Evolutionary conservation across 2,888 invertebrate genomes (phyloP).

Genomic region (Cataglyphis rosenhaueri): DNA sequence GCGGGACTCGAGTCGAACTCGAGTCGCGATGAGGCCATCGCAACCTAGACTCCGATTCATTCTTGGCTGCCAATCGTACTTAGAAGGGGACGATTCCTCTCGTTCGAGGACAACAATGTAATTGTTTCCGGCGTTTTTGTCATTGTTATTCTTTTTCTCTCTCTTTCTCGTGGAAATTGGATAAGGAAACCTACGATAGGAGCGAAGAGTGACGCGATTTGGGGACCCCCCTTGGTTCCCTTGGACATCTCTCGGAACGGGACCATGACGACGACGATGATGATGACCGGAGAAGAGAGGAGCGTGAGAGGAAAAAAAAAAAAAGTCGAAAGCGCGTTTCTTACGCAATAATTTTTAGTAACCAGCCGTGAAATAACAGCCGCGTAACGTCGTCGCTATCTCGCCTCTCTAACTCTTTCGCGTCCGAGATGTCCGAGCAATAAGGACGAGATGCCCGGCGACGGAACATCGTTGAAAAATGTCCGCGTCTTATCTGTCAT

Average conservation of each 20-base stretch:
- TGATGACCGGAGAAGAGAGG: background rate
- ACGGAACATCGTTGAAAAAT: background rate
- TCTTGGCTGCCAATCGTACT: slow-evolving; percentile 12
- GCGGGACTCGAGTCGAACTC: background rate
- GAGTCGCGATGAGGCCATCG: background rate
- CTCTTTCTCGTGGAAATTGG: background rate
- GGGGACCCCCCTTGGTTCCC: slow-evolving; percentile 62
- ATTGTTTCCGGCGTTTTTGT: background rate
- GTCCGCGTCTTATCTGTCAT: background rate
- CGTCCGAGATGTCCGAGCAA: slow-evolving; percentile 2
- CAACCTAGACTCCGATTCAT: slow-evolving; percentile 41
- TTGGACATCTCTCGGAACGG: slow-evolving; percentile 57
- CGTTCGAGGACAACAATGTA: background rate
- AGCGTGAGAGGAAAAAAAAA: slow-evolving; percentile 28
- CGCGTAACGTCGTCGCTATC: slow-evolving; percentile 1
- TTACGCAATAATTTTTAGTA: slow-evolving; percentile 68
- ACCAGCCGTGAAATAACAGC: slow-evolving; percentile 61
- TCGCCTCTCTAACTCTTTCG: background rate
- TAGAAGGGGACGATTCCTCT: slow-evolving; percentile 22
- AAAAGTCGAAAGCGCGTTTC: slow-evolving; percentile 63
- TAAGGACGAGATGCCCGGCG: background rate
- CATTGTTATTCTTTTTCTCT: background rate
- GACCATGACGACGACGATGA: slow-evolving; percentile 31
- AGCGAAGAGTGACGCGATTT: slow-evolving; percentile 62
- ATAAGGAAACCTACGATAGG: slow-evolving; percentile 5